Base-by-base conservation (phyloP, 2,113 vertebrate genomes). In the Candoia aspera region DNA sequence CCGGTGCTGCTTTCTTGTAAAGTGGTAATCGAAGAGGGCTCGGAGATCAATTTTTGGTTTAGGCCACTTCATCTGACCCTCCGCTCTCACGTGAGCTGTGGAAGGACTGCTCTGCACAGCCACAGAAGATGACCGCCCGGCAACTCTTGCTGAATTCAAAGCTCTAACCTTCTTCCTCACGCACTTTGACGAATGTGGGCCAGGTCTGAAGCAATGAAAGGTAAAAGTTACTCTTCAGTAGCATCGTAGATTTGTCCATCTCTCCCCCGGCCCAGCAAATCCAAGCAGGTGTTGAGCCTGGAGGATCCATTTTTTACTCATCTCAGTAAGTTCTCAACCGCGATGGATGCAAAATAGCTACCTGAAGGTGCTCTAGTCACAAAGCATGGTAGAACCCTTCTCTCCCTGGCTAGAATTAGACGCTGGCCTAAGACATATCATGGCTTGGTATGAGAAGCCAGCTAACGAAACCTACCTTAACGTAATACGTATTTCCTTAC, bases 21-120 rank as follows among this genome's bases (percentile, higher is more conserved):
- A 95, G 93, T 94, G 95, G 87, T 95, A 95, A 57, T 96, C 97
- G 87, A 98, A 97, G 95, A 97, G 93, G 11, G 97, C 97, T 95
- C 94, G 95, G 84, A 98, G 87, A 68, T 96, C 95, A 26, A 96
- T 0, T n/a, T 96, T 95, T 1, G 93, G 95, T 19, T 92, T 96
- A 6, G 53, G 90, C 29, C 93, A 12, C 13, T 94, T 94, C 0
- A 8, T 4, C 21, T 15, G 54, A n/a, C 12, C 21, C 37, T 19
- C 37, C 0, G 42, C 11, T 2, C 42, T 57, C 15, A 2, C 4
- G 26, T 96, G 96, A 46, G 96, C 96, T 37, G 94, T 94, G 42
- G 96, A 97, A 8, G 93, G 94, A 23, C 94, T 94, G 8, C 0
- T 26, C 8, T 2, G 42, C 12, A 54, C 59, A 1, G 13, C 73